A percentile compares a stretch with the other conserved stretches of the same genome.
phyloP scores from a whole-genome alignment of 1,140 invertebrate species.

The Caligus rogercresseyi region DNA sequence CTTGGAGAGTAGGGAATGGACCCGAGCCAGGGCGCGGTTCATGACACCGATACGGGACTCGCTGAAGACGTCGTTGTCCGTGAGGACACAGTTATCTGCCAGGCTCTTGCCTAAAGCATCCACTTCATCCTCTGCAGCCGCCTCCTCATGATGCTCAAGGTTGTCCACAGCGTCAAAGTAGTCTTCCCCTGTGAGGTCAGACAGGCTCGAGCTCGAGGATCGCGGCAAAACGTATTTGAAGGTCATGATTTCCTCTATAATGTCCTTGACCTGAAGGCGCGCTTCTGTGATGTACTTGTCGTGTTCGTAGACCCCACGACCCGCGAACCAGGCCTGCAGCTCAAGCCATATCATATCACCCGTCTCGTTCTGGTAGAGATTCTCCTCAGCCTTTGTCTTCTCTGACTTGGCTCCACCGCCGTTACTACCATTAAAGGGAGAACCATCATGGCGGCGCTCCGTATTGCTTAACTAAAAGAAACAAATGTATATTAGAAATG shows the following conservation, averaged over 20 bases:
- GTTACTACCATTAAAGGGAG: neutral
- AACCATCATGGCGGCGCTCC: neutral
- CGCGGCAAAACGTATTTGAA: slow-evolving; percentile 38
- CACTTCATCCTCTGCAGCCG: neutral
- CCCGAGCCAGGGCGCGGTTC: slow-evolving; percentile 48
- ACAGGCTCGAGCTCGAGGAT: neutral
- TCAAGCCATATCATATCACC: slow-evolving; percentile 80
- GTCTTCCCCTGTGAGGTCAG: slow-evolving; percentile 8
- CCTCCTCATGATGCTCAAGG: slow-evolving; percentile 22
- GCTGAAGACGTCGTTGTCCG: slow-evolving; percentile 7
- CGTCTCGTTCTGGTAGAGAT: slow-evolving; percentile 63
- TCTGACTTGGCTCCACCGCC: neutral
- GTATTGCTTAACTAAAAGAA: neutral
- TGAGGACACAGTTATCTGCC: neutral
- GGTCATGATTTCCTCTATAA: slow-evolving; percentile 53
- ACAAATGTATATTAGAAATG: no score
- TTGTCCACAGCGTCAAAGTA: slow-evolving; percentile 23
- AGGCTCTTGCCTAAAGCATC: neutral
- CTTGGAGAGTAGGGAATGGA: slow-evolving; percentile 46
- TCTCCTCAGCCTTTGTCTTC: slow-evolving; percentile 59
- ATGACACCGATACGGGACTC: neutral
- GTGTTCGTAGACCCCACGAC: slow-evolving; percentile 48
- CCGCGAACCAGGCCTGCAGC: slow-evolving; percentile 58
- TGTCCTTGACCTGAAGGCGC: slow-evolving; percentile 43
- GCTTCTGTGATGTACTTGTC: slow-evolving; percentile 54